Percentiles rank a stretch among this genome's conserved stretches.
These are phyloP conservation scores for Coecobrya sp. DNA, from an alignment of 2,888 invertebrate species.

Conservation along the genomic window DNA sequence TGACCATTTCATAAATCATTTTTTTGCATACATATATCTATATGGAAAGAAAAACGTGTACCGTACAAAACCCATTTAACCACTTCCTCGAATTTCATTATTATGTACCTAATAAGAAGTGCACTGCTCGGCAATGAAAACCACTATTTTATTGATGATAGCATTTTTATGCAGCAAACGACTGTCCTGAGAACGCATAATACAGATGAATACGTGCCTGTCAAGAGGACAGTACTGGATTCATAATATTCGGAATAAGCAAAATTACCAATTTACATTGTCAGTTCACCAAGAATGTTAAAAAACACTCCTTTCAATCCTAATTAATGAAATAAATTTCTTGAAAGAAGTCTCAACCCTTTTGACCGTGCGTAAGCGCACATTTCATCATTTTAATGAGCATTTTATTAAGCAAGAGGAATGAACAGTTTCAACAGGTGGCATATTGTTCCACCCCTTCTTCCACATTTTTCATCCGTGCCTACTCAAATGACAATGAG, in stretches of 20 bases:
- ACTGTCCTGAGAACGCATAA: neutral
- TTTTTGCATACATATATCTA: neutral
- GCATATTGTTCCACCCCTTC: constrained; percentile 21
- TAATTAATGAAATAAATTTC: constrained; percentile 64
- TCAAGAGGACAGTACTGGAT: neutral
- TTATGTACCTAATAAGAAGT: neutral
- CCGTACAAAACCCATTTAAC: constrained; percentile 29
- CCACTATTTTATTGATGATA: neutral
- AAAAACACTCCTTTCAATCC: constrained; percentile 51
- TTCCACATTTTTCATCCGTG: neutral
- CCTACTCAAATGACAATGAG: neutral
- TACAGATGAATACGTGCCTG: too few species aligned
- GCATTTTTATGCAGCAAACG: neutral
- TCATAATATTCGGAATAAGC: neutral
- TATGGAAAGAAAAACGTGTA: neutral
- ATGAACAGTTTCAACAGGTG: neutral
- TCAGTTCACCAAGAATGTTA: neutral
- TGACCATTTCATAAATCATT: constrained; percentile 43
- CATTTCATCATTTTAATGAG: constrained; percentile 45
- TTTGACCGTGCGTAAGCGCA: constrained; percentile 45
- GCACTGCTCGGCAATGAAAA: neutral
- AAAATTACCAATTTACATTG: neutral
- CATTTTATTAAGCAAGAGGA: constrained; percentile 39
- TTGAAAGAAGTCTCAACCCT: constrained; percentile 53
- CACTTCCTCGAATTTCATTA: constrained; percentile 22